A percentile compares a stretch with the other conserved stretches of the same genome.
These are phyloP conservation scores for Lordiphosa collinella DNA, from an alignment of 1,140 invertebrate species.

Conservation along the genomic window DNA sequence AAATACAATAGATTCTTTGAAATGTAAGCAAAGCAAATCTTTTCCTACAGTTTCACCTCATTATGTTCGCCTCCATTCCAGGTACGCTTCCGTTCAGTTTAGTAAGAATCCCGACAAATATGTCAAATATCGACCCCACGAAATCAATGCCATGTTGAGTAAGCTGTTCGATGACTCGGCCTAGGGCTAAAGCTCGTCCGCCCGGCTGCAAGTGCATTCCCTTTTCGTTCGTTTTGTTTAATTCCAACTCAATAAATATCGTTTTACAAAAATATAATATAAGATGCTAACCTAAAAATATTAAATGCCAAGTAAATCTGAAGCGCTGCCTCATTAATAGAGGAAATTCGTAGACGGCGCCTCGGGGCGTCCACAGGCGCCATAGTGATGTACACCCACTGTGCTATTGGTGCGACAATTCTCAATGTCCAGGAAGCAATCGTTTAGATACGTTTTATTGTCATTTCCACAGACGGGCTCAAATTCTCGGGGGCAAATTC, in stretches of 20 bases:
- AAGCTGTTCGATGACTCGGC: conserved; percentile 90
- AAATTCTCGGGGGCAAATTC: conserved; percentile 90
- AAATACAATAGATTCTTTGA: conserved; percentile 90
- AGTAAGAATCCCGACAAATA: conserved; percentile 97
- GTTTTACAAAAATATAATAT: conserved; percentile 64
- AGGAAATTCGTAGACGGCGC: conserved; percentile 76
- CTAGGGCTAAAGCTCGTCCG: conserved; percentile 12
- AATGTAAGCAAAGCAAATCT: conserved; percentile 80
- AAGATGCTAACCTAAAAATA: conserved; percentile 67
- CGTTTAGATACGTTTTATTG: conserved; percentile 93
- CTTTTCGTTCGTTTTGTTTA: conserved; percentile 54
- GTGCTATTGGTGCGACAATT: conserved; percentile 88
- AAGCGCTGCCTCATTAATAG: conserved; percentile 42
- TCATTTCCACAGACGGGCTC: conserved; percentile 95
- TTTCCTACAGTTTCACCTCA: not conserved
- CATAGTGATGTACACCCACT: conserved; percentile 71
- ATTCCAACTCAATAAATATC: conserved; percentile 75
- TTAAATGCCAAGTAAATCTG: conserved; percentile 65
- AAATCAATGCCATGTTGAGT: conserved; percentile 89
- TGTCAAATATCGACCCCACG: conserved; percentile 93
- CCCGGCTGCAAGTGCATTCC: conserved; percentile 36
- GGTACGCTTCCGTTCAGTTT: conserved; percentile 87
- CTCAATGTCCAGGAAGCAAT: conserved; percentile 94
- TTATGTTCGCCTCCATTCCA: conserved; percentile 62
- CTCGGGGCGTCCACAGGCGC: conserved; percentile 75